Base-by-base conservation (phyloP, 2,797 vertebrate genomes). In the Tiaroga cobitis region DNA sequence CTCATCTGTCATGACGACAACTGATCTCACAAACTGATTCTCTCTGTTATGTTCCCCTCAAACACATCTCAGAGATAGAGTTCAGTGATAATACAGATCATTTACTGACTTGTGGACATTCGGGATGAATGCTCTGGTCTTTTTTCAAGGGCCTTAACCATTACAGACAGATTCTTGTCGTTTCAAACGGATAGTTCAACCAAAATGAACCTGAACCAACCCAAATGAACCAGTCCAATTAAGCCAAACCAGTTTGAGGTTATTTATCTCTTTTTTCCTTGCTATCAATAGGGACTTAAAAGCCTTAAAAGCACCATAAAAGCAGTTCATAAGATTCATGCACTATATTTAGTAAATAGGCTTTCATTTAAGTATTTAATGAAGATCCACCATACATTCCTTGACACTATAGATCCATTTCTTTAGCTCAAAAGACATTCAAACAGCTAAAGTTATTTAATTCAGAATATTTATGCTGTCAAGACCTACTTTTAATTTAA, bases 1-100 rank as follows among this genome's bases (percentile, higher is more conserved):
- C 63, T 88, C 88, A 85, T 90, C 89, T 89, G 80, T 86, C 86
- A 88, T 73, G 79, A 88, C 29, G 59, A 81, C 82, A 87, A 80
- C 82, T 73, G 63, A 87, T 84, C 81, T 56, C 74, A 68, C 49
- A 73, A 73, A 59, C 56, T 76, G 32, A 70, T 72, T 61, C 61
- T 43, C 39, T 74, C 61, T 68, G 63, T 80, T 78, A 59, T 75
- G 77, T 61, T 29, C 79, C 56, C 56, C 16, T 68, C 24, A 32
- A 21, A 63, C 69, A 59, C 37, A 43, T 68, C 56, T 51, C 32
- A 19, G 49, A 51, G 67, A 54, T 41, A 73, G 32, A 80, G 24
- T 24, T 69, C 65, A 59, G 82, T 37, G 26, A 74, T 29, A 74
- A 63, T 32, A 18, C 34, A 83, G 43, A 83, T 51, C 29, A 65